Evolutionary conservation across 1,140 invertebrate genomes (phyloP), one percentile per base, ranked within the genome.

Genomic region (Lucilia cuprina): DNA sequence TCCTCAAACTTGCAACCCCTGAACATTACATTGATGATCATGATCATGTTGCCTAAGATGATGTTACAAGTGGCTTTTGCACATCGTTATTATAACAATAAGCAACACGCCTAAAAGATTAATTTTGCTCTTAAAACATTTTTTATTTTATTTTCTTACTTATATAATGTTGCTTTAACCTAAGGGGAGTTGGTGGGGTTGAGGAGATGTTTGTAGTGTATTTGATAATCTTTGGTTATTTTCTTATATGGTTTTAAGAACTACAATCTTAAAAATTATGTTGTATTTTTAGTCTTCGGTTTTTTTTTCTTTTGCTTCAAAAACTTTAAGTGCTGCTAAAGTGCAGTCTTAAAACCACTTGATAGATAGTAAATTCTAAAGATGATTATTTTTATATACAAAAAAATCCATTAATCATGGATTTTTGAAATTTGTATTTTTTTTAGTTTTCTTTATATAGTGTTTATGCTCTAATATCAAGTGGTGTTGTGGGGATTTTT

Each of bases 61-160:
- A 55, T 55, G 49, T 9, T 35, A 88, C 88, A 89, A 89, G 88
- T 89, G 88, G 82, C 88, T 89, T 89, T 89, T 89, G 88, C 88
- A 89, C 88, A 89, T 89, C 88, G 87, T 89, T 89, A 89, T 89
- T 89, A 89, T 87, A 89, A 89, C 88, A 89, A 89, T 89, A 89
- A 89, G 88, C 88, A 86, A 84, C 86, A 21, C 84, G 82, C 82
- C 60, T 41, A 82, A 65, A 82, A 82, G 55, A 82, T 82, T 65
- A 82, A 82, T 70, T 70, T 70, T 70, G 9, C n/a, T 70, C n/a
- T 21, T 10, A 21, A 21, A 17, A 60, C 5, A n/a, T 60, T n/a
- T 14, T 60, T n/a, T n/a, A 4, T 17, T 60, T 2, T 60, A 0
- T 19, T 7, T 21, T 19, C 21, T 10, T 21, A 10, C 19, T 70